Evolutionary conservation across 1,140 invertebrate species (phyloP).

Genomic region (Venustaconcha ellipsiformis): DNA sequence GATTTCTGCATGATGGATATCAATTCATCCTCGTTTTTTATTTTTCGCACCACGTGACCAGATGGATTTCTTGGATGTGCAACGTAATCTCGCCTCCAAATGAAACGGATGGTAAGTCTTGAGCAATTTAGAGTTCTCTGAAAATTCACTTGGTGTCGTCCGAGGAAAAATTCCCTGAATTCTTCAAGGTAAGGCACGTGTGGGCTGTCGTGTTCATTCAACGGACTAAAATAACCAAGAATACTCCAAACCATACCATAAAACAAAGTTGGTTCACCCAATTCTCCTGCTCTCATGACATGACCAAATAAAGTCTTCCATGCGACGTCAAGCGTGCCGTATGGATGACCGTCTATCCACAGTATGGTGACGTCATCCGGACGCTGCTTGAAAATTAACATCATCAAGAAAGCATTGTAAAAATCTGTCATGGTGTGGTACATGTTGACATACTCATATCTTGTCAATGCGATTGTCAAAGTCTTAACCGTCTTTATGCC

Average conservation of each 20-base stretch:
- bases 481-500: neutral
- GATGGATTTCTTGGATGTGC: slow-evolving; percentile 64
- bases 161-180: slow-evolving; percentile 59
- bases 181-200: slow-evolving; percentile 53
- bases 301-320: slow-evolving; percentile 57
- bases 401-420: slow-evolving; percentile 60
- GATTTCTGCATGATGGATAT: slow-evolving; percentile 21
- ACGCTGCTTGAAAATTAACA: slow-evolving; percentile 46
- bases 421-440: slow-evolving; percentile 66
- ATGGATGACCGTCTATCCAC: slow-evolving; percentile 60
- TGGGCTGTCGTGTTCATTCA: slow-evolving; percentile 34
- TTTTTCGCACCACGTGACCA: slow-evolving; percentile 53
- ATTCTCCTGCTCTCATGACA: slow-evolving; percentile 24
- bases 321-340: slow-evolving; percentile 48
- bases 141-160: slow-evolving; percentile 22
- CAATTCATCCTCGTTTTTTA: slow-evolving; percentile 58
- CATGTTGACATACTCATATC: slow-evolving; percentile 65
- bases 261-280: slow-evolving; percentile 37
- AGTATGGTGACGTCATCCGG: slow-evolving; percentile 52
- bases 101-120: slow-evolving; percentile 49
- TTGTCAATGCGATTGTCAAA: slow-evolving; percentile 43
- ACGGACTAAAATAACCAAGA: slow-evolving; percentile 55
- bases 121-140: slow-evolving; percentile 40
- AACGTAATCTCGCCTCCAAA: slow-evolving; percentile 63
- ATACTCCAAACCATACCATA: slow-evolving; percentile 50